Evolutionary conservation across 1,140 invertebrate genomes (phyloP), one percentile per base, ranked within the genome.

Genomic region (Drosophila subobscura): DNA sequence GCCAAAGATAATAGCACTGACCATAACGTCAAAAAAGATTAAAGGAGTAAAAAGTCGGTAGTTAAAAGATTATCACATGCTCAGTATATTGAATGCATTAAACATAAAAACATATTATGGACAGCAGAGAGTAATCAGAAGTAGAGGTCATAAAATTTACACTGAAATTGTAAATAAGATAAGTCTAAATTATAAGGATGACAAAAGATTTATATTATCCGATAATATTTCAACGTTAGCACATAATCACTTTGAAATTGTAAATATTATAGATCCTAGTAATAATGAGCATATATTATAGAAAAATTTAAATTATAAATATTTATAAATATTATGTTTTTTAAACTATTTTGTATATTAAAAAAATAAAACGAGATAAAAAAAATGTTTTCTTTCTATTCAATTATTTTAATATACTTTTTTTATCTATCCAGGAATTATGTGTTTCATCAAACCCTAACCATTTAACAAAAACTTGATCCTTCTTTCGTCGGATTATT

Each of bases 371-470:
- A 49, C 3, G 25, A 42, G 4, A n/a, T 4, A n/a, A 42, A 42
- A 42, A 12, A 25, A 25, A n/a, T 25, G 22, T n/a, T 33, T 29
- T 45, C 16, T 45, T 45, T 22, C 7, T 14, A 2, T 33, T 51
- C 10, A 16, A 16, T 16, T 49, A 49, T 25, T 49, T 27, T 22
- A 27, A 23, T 12, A 49, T 0, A n/a, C 1, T n/a, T n/a, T 51
- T 51, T 51, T 51, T 20, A 37, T 51, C 4, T 12, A 40, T 37
- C 50, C 50, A 52, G 6, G 29, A 52, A 27, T 40, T 22, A 16
- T 52, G 50, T 10, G 14, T 22, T 37, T 40, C n/a, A 40, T 37
- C 29, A 29, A 50, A 50, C 0, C 44, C 20, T 8, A 46, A 20
- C 44, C 49, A 50, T 16, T 41, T 23, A 37, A 41, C n/a, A 4